A percentile compares a stretch with the other conserved stretches of the same genome.
Conservation (phyloP, 2,113 vertebrate species). For the Centropus unirufus region DNA sequence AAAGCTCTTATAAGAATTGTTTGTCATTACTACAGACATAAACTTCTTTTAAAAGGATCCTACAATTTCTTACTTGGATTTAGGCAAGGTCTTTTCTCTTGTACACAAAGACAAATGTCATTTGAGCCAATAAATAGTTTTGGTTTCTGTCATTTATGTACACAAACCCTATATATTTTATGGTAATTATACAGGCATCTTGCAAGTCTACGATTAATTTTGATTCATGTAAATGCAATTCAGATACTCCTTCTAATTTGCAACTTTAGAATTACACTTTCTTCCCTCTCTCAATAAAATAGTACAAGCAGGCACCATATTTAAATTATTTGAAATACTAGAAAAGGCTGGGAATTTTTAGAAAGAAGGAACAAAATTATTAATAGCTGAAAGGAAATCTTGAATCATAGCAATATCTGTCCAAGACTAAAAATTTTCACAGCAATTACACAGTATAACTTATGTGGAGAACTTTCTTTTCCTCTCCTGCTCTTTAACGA, state of each 20-base stretch:
- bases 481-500: not conserved
- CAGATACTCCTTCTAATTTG: not conserved
- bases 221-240: not conserved
- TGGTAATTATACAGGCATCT: not conserved
- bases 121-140: not conserved
- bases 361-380: not conserved
- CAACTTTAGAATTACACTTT: not conserved
- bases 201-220: not conserved
- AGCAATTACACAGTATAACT: not conserved
- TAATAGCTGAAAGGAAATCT: not conserved
- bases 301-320: not conserved
- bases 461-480: not conserved
- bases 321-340: not conserved
- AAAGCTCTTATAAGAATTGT: not conserved
- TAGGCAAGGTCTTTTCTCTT: not conserved
- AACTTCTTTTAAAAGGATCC: not conserved
- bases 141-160: not conserved
- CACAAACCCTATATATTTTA: not conserved
- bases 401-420: not conserved
- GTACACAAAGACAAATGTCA: not conserved
- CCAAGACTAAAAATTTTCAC: not conserved
- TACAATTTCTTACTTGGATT: not conserved
- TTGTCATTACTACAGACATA: not conserved
- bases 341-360: not conserved
- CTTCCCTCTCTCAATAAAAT: not conserved